Evolutionary conservation across 2,888 invertebrate species (phyloP).

Genomic region (Brenthis daphne): DNA sequence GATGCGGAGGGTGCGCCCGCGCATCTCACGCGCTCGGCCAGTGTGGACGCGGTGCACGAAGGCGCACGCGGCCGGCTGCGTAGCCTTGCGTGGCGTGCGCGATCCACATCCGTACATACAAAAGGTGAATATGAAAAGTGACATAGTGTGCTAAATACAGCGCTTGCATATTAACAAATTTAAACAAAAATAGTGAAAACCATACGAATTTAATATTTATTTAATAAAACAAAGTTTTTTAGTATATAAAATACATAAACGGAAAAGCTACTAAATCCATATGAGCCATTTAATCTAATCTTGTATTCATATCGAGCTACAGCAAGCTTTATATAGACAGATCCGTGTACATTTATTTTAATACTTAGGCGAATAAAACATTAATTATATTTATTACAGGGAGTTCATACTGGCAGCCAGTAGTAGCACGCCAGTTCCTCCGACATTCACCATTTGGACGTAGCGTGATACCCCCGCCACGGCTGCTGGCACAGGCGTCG

Average conservation of each 20-base stretch:
- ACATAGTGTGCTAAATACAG: no score
- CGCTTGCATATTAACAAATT: no score
- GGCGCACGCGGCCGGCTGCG: constrained; percentile 88
- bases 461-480: constrained; percentile 54
- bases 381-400: constrained; percentile 47
- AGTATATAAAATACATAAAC: no score
- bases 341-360: no score
- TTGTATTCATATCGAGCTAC: no score
- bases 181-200: no score
- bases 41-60: constrained; percentile 90
- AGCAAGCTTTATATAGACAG: no score
- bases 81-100: constrained; percentile 83
- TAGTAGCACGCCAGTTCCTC: constrained; percentile 88
- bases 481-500: constrained; percentile 68
- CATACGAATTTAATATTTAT: no score
- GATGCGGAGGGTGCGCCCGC: constrained; percentile 64
- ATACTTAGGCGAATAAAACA: neutral
- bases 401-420: constrained; percentile 85
- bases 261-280: no score
- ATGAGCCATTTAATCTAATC: no score
- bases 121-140: constrained; percentile 51
- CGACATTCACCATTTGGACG: constrained; percentile 85
- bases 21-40: constrained; percentile 86
- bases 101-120: constrained; percentile 52
- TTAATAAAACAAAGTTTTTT: no score